Base-by-base conservation (phyloP, 2,113 vertebrate species). In the Arenaria interpres region DNA sequence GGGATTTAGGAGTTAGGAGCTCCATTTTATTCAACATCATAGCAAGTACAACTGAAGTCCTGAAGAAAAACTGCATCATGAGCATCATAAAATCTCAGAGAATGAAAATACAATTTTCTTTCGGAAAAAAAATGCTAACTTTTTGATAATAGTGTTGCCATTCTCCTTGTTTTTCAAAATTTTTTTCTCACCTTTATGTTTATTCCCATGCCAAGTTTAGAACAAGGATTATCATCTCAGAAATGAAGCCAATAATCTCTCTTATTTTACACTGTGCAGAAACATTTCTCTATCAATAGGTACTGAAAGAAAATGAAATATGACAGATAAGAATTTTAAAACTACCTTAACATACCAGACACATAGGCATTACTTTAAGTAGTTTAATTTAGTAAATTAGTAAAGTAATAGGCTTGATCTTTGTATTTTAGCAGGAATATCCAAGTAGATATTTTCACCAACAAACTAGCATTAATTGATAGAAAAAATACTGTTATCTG, bases 81-180 rank as follows among this genome's bases (percentile, higher is more conserved):
- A 72, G 28, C 5, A 33, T 24, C 57, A 77, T 16, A 60, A 60
- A 54, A 69, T 80, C 63, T 62, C 66, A 75, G 43, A 73, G 4
- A 3, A 25, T 14, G 37, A 79, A 82, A 46, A 53, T 2, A 59
- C 68, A 67, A 50, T 33, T 66, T 75, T n/a, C 6, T 57, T 39
- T 63, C 33, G 7, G 6, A 4, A 32, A 57, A 57, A 79, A 68
- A 25, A 4, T 3, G 2, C 1, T n/a, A 72, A 21, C 0, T 33
- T 56, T 46, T 64, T 62, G 4, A 24, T 35, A 72, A 59, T 22
- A 67, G 1, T 24, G 39, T 51, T 78, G 5, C 17, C 1, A 7
- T n/a, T 66, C 16, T 76, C 66, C 32, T 41, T 62, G 14, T 3
- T 5, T 67, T 84, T 79, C n/a, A 64, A 20, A 59, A 23, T 6